Evolutionary conservation across 2,113 vertebrate species (phyloP), one percentile per base, ranked within the genome.

Genomic region (Gymnorhina tibicen): DNA sequence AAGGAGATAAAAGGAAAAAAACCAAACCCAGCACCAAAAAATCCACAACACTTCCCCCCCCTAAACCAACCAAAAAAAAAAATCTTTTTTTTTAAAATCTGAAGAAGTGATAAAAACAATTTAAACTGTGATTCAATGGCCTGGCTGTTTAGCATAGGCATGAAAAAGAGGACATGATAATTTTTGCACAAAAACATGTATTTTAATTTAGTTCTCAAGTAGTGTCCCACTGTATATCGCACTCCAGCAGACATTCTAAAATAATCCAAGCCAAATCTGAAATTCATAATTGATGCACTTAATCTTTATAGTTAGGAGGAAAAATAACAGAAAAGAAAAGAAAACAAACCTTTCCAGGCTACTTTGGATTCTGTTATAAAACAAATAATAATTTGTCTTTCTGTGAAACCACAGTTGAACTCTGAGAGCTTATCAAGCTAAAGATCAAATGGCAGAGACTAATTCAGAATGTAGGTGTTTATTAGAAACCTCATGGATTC

Each of bases 11-110:
- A 50, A 86, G 2, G 23, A 27, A n/a, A 39, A 52, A 69, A 64
- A 2, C 6, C 24, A 44, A 50, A 28, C 7, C 9, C 3, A 47
- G 32, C 3, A 20, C 3, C 3, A 47, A 33, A 50, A 46, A 7
- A 3, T 2, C 16, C 1, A 3, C 15, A 50, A 10, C 17, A 1
- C 9, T 22, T 17, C 8, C 7, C 8, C 18, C 18, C 7, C 2
- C 6, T 1, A 26, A 73, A 47, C 8, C 12, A 63, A 80, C 21
- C 12, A 58, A 33, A 42, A 55, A 75, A 80, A 55, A 2, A 3
- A 5, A n/a, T n/a, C 1, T 0, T 22, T 18, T 17, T 24, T 24
- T 41, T 23, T 27, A 24, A 24, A 37, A 52, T 64, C 5, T 47
- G 17, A 69, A 70, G 33, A 70, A 86, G 8, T 5, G 20, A 41